Base-by-base conservation (phyloP, 2,113 vertebrate species). In the Arenaria interpres region DNA sequence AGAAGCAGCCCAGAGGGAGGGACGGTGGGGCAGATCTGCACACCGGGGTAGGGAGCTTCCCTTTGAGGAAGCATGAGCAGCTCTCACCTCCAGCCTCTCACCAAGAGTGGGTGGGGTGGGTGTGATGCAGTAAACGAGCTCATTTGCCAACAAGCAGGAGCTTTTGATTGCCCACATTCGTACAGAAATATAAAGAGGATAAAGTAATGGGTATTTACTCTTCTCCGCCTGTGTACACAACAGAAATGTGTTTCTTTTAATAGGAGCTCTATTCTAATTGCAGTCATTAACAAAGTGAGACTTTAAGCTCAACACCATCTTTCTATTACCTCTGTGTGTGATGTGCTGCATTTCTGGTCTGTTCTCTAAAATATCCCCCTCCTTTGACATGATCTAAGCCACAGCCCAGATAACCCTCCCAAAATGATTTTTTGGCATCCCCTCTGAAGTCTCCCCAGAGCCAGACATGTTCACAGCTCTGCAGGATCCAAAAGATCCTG, bases 191-290 rank as follows among this genome's bases (percentile, higher is more conserved):
- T 89, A 77, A 95, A 95, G 60, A 2, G 66, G 57, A 71, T 94
- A 94, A 97, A 96, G 91, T 37, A 83, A 96, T 94, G 93, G 78
- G 91, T 96, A 89, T 96, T 97, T 97, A 96, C 94, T 96, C 93
- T 96, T 96, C 88, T 75, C 92, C 5, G 67, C 93, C 32, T 69
- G 69, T 78, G 83, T 74, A 86, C 96, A 90, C 86, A 92, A 28
- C 89, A 86, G 22, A 84, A 86, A 19, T 20, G 71, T 32, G 60
- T 88, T 95, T 73, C 88, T 64, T 74, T 93, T 97, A 93, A 95
- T 88, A 92, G 41, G 28, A 73, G 59, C 81, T 85, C 74, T 6
- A 28, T 8, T 88, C 83, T 97, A 97, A 97, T 97, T 97, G 76
- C 90, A 28, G 72, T 90, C 68, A 80, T 96, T 97, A 94, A 39